phyloP scores from a whole-genome alignment of 1,140 invertebrate species.

The Dolichoris vasculosae region DNA sequence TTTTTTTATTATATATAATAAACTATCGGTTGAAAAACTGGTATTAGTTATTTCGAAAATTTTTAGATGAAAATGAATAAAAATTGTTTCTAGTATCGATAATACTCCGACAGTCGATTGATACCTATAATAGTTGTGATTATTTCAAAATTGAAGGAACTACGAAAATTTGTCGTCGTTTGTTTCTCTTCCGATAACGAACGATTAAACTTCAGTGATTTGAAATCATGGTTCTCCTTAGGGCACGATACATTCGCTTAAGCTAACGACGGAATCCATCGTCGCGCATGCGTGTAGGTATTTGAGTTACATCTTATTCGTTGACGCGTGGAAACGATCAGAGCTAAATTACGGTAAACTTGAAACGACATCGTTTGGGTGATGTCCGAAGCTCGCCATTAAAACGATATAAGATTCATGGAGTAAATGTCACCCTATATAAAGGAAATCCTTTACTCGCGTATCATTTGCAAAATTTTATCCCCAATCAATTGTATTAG shows the following conservation, averaged over 20 bases:
- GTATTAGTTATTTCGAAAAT: too few relatives aligned
- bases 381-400: not conserved
- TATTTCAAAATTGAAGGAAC: too few relatives aligned
- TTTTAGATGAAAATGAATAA: too few relatives aligned
- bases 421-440: not conserved
- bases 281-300: not conserved
- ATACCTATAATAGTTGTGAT: too few relatives aligned
- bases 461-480: not conserved
- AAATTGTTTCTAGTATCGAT: too few relatives aligned
- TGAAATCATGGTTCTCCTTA: conserved; percentile 19
- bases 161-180: too few relatives aligned
- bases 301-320: conserved; percentile 4
- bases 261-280: not conserved
- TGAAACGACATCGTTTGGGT: conserved; percentile 3
- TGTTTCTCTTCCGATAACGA: not conserved
- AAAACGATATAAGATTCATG: conserved; percentile 14
- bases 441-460: not conserved
- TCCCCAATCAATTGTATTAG: not conserved
- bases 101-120: too few relatives aligned
- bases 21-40: too few relatives aligned
- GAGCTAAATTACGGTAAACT: conserved; percentile 25
- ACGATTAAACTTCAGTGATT: conserved; percentile 12
- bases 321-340: not conserved
- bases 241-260: not conserved
- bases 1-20: too few relatives aligned